Evolutionary conservation across 2,113 vertebrate species (phyloP), one percentile per base, ranked within the genome.

Genomic region (Bos taurus): DNA sequence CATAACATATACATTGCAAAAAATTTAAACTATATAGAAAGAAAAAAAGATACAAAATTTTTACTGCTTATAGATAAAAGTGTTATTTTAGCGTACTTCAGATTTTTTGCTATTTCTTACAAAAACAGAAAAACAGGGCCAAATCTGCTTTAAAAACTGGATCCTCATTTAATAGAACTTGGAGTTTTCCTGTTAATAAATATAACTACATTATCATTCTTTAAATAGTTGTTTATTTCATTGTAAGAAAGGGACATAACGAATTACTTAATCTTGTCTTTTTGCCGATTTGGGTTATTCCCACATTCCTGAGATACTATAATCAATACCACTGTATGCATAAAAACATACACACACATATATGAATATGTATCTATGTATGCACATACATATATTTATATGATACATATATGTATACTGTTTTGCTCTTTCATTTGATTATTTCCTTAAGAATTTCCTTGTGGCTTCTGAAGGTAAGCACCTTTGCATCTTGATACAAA

Each of bases 381-480:
- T 52, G 7, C 52, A 52, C 83, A 91, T 15, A 15, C 43, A 59
- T 56, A 48, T 50, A 6, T 52, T 88, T 92, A 56, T 54, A 15
- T 78, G 83, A 43, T 88, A 77, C 50, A n/a, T 74, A 23, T 71
- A 19, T 12, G 12, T 15, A 74, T 50, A 67, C 6, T 30, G 88
- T 88, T 95, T 86, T 95, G 36, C 5, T 90, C 7, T 86, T 56
- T 94, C 43, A 64, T 94, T 92, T 92, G 43, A 60, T 91, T 84
- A 85, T 95, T 91, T 91, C 25, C 52, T 84, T 40, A 89, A 54
- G 30, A 52, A 94, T 90, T 96, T 80, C 64, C 50, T 91, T 89
- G n/a, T 54, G 77, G 15, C 15, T 83, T 91, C 82, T 60, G 56
- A 84, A 19, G 1, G 1, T 59, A 88, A 83, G 28, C 13, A 78